Evolutionary conservation across 2,113 vertebrate species (phyloP).

Genomic region (Zosterops lateralis): DNA sequence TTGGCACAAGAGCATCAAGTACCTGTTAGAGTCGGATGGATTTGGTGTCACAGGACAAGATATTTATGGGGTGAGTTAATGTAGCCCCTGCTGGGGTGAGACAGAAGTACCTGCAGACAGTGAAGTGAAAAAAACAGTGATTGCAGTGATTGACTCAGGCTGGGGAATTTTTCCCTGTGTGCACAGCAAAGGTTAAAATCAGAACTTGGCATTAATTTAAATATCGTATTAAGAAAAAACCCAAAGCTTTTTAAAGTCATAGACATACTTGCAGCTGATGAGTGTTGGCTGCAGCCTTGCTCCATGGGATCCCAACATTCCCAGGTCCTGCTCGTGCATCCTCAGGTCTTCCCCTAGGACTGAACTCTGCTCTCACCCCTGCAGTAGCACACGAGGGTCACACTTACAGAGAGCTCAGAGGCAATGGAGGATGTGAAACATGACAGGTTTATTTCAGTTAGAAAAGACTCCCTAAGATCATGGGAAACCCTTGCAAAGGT

Average conservation of each 20-base stretch:
- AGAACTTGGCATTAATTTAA: background rate
- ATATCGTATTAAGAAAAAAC: background rate
- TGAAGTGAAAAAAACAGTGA: background rate
- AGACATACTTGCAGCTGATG: background rate
- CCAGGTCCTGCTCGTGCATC: background rate
- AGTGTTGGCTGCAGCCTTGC: background rate
- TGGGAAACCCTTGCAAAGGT: background rate
- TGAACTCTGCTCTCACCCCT: background rate
- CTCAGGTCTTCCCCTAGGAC: background rate
- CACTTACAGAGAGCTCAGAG: background rate
- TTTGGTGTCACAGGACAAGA: background rate
- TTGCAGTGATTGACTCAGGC: background rate
- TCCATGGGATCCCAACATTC: fast-evolving
- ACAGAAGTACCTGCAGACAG: background rate
- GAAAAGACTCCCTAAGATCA: background rate
- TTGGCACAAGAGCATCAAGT: background rate
- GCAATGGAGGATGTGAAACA: too few relatives aligned
- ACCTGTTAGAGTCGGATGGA: background rate
- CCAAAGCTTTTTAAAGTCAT: background rate
- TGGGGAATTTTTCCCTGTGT: background rate
- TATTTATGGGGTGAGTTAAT: background rate
- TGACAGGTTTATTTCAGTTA: background rate
- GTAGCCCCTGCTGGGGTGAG: background rate
- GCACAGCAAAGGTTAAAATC: background rate
- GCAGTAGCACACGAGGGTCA: fast-evolving